A percentile compares a stretch with the other conserved stretches of the same genome.
These are phyloP conservation scores for Cygnus olor DNA, from an alignment of 2,797 vertebrate species.

Conservation along the genomic window DNA sequence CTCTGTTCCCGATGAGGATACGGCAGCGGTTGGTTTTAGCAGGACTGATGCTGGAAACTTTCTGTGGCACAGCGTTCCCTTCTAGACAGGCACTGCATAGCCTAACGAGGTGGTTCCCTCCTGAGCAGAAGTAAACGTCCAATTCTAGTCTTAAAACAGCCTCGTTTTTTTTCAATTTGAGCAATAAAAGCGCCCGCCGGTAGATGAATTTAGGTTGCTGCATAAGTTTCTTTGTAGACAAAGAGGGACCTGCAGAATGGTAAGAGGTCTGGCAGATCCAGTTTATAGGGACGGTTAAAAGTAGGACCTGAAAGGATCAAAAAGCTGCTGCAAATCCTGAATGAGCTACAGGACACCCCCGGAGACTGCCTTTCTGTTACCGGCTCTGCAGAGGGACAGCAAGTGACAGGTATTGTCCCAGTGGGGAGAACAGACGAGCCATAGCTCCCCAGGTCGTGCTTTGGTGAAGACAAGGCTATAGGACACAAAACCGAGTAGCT, in stretches of 20 bases:
- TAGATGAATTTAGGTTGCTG: constrained; percentile 45
- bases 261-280: background rate
- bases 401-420: background rate
- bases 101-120: background rate
- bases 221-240: constrained; percentile 25
- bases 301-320: constrained; percentile 31
- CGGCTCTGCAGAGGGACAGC: background rate
- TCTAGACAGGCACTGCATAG: background rate
- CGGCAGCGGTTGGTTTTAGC: background rate
- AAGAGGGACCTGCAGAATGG: background rate
- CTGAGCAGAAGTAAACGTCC: background rate
- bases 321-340: constrained; percentile 29
- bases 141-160: background rate
- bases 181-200: constrained; percentile 7
- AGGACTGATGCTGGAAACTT: background rate
- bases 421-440: background rate
- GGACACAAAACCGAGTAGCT: background rate
- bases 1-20: background rate
- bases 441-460: background rate
- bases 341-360: background rate
- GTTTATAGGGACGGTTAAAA: constrained; percentile 14
- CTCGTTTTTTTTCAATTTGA: background rate
- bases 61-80: background rate
- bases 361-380: background rate
- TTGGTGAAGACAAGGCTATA: background rate